Percentiles rank a stretch among this genome's conserved stretches.
These are phyloP conservation scores for Limnephilus lunatus DNA, from an alignment of 2,888 invertebrate species.

Conservation along the genomic window DNA sequence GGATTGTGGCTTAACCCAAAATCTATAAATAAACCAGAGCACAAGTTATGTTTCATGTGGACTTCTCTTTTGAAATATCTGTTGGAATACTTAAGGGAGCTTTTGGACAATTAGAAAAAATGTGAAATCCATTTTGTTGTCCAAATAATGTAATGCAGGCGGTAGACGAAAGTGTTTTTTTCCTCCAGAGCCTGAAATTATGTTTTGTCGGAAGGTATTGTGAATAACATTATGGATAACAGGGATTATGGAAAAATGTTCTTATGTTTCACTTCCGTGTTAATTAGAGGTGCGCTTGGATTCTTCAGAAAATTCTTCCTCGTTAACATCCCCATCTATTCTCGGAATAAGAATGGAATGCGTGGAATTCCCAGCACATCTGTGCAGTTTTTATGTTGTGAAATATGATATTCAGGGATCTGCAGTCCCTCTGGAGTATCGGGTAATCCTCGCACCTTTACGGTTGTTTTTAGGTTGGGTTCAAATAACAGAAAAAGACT, in stretches of 20 bases:
- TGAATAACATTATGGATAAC: background rate
- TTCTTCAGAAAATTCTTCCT: slow-evolving; percentile 22
- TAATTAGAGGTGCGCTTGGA: background rate
- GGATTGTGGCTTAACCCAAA: background rate
- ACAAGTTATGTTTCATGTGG: background rate
- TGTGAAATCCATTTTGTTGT: background rate
- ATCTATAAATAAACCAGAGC: background rate
- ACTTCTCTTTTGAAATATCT: background rate
- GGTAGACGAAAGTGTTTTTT: background rate
- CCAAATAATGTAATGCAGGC: background rate
- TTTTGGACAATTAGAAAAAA: background rate
- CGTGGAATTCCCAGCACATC: slow-evolving; percentile 26
- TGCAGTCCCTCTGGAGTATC: background rate
- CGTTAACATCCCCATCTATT: slow-evolving; percentile 40
- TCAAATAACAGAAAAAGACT: background rate
- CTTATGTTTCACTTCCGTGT: slow-evolving; percentile 9
- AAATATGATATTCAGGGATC: slow-evolving; percentile 21
- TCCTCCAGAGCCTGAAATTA: background rate
- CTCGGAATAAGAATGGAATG: slow-evolving; percentile 13
- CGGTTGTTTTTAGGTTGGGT: background rate
- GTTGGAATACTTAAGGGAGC: background rate
- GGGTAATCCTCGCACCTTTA: background rate
- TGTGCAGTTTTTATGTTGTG: slow-evolving; percentile 39
- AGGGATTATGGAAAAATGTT: background rate
- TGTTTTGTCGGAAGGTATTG: background rate